Evolutionary conservation across 1,140 invertebrate species (phyloP).

Genomic region (Penaeus vannamei): DNA sequence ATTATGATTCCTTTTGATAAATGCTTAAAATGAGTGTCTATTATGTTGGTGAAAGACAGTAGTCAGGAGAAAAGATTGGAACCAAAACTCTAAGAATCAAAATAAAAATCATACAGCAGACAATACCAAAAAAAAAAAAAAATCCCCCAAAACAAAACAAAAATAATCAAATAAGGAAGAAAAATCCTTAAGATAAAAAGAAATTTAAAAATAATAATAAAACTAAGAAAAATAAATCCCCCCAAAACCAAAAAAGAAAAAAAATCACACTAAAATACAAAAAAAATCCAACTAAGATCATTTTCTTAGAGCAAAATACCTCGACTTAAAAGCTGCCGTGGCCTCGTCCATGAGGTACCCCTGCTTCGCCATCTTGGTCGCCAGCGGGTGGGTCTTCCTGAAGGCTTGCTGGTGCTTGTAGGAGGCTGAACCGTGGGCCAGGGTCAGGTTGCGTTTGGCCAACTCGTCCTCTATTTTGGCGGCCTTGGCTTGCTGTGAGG

Average conservation of each 20-base stretch:
- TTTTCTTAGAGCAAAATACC: constrained; percentile 18
- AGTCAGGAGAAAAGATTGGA: not conserved
- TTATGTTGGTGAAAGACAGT: not conserved
- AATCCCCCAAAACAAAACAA: no score
- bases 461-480: constrained; percentile 27
- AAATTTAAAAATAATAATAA: no score
- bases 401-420: constrained; percentile 58
- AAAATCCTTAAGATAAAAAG: no score
- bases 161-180: no score
- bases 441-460: constrained; percentile 18
- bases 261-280: not conserved
- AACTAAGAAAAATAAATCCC: no score
- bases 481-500: constrained; percentile 10
- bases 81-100: not conserved
- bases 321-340: constrained; percentile 29
- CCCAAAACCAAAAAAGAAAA: not conserved
- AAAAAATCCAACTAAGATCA: not conserved
- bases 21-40: no score
- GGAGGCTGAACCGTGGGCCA: not conserved
- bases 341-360: constrained; percentile 54
- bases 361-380: constrained; percentile 48
- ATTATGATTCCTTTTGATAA: no score
- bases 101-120: no score
- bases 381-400: constrained; percentile 47
- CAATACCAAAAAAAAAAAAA: no score